Conservation (phyloP, 2,113 vertebrate genomes). For the Fukomys damarensis region DNA sequence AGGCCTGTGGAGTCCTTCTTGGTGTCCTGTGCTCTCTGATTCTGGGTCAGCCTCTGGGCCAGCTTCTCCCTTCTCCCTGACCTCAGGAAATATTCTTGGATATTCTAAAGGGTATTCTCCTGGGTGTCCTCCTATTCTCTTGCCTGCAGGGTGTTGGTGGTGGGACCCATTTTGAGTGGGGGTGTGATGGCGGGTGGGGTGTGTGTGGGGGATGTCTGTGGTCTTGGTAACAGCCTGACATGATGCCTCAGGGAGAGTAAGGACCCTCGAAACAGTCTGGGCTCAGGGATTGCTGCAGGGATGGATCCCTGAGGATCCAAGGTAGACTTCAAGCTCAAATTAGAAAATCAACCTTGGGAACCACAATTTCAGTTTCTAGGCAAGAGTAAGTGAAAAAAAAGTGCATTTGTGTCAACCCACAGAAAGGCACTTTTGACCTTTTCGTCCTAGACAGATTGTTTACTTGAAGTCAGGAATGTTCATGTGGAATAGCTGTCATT, state of each 20-base stretch:
- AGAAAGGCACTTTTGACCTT: slow-evolving; percentile 84
- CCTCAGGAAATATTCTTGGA: background rate
- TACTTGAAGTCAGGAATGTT: slow-evolving; percentile 81
- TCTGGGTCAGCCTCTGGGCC: background rate
- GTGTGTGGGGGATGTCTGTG: background rate
- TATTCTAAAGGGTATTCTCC: background rate
- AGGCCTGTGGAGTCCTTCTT: background rate
- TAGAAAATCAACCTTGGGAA: slow-evolving; percentile 25
- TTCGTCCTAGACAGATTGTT: slow-evolving; percentile 84
- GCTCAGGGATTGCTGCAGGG: background rate
- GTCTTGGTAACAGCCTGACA: background rate
- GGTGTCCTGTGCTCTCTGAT: background rate
- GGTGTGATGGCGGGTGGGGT: too few relatives aligned
- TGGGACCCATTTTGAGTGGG: background rate
- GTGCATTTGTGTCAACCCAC: slow-evolving; percentile 60
- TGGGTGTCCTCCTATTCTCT: background rate
- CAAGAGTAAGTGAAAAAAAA: slow-evolving; percentile 8
- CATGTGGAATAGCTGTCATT: slow-evolving; percentile 80
- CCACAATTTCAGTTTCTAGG: background rate
- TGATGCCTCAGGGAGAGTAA: background rate
- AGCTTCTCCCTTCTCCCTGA: background rate
- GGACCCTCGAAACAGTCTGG: background rate
- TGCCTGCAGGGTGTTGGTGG: background rate
- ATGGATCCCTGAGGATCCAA: background rate
- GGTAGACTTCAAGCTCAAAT: background rate